phyloP scores from a whole-genome alignment of 2,113 vertebrate genomes.

The Mesoclemmys tuberculata region DNA sequence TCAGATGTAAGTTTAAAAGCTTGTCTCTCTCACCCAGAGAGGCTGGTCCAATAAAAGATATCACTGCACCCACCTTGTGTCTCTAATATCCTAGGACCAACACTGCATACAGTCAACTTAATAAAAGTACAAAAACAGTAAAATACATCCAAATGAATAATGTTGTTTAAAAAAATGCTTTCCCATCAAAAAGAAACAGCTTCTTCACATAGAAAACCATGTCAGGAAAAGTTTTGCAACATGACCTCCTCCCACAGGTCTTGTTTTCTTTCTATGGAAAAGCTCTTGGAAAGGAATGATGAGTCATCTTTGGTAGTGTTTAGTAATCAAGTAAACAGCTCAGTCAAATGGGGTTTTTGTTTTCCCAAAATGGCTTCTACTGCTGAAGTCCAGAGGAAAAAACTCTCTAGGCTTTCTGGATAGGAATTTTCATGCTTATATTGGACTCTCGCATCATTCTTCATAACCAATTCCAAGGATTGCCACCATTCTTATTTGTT shows the following conservation, averaged over 20 bases:
- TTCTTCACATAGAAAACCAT: background rate
- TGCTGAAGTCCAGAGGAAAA: background rate
- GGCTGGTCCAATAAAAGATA: background rate
- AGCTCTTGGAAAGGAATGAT: background rate
- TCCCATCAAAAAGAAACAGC: background rate
- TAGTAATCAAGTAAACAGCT: background rate
- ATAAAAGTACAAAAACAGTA: background rate
- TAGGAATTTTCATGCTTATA: background rate
- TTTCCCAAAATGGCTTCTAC: background rate
- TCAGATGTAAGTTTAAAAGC: background rate
- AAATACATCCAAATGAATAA: background rate
- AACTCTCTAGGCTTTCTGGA: background rate
- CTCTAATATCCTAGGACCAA: background rate
- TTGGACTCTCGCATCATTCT: background rate
- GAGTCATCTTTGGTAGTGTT: background rate
- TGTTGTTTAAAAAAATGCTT: background rate
- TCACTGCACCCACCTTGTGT: background rate
- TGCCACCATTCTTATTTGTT: background rate
- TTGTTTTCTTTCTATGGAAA: background rate
- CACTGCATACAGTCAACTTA: background rate
- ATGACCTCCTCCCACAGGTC: background rate
- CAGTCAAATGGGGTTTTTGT: background rate
- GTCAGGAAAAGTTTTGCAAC: background rate
- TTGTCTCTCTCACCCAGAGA: background rate
- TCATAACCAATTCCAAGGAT: background rate